Conservation (phyloP, 2,113 vertebrate genomes). For the Eupsittula cactorum region DNA sequence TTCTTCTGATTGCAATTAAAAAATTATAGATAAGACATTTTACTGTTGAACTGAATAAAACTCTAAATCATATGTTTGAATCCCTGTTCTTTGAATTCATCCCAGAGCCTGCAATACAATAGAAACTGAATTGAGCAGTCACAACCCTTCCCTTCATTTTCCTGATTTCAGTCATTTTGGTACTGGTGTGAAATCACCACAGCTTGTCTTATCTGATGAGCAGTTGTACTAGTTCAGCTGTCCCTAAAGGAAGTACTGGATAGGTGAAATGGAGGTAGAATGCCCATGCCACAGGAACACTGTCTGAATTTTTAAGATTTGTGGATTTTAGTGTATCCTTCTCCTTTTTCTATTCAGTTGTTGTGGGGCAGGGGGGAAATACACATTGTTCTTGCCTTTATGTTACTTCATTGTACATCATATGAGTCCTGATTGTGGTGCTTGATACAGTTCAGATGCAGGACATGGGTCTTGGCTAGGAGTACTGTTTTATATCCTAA, state of each 20-base stretch:
- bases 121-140: background rate
- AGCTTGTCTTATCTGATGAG: background rate
- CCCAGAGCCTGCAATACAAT: background rate
- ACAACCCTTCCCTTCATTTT: background rate
- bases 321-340: background rate
- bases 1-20: background rate
- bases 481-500: background rate
- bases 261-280: background rate
- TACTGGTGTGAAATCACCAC: background rate
- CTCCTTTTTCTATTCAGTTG: background rate
- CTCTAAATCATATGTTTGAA: background rate
- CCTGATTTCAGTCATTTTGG: background rate
- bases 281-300: background rate
- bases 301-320: background rate
- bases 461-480: background rate
- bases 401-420: background rate
- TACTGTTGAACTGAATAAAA: background rate
- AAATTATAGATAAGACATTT: background rate
- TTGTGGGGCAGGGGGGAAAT: rapidly evolving
- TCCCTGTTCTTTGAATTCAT: background rate
- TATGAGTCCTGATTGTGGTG: background rate
- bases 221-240: background rate
- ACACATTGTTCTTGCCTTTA: background rate
- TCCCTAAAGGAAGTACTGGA: background rate
- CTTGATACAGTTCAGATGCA: background rate